Percentiles rank a stretch among this genome's conserved stretches.
Conservation (phyloP, 2,888 invertebrate genomes). For the Plusia festucae region DNA sequence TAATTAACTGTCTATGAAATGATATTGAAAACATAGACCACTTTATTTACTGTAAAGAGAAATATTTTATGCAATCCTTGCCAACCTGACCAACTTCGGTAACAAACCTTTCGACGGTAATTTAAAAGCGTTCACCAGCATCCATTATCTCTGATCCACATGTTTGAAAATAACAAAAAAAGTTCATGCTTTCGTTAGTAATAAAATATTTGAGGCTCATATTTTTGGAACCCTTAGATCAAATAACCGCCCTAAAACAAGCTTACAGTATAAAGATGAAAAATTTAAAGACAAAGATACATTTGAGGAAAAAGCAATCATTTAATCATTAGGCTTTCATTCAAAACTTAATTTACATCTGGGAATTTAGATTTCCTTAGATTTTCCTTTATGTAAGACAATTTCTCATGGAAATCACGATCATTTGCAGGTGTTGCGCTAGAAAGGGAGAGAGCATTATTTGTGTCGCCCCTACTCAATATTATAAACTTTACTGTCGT, state of each 20-base stretch:
- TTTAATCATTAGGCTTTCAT: neutral
- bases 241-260: neutral
- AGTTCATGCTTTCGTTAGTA: neutral
- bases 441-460: slow-evolving; percentile 46
- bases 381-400: slow-evolving; percentile 4
- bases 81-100: neutral
- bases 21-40: neutral
- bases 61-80: neutral
- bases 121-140: slow-evolving; percentile 6
- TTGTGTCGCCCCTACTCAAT: slow-evolving; percentile 58
- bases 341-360: slow-evolving; percentile 7
- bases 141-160: neutral
- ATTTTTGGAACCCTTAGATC: neutral
- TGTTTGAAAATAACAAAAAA: neutral
- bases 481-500: slow-evolving; percentile 71
- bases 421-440: slow-evolving; percentile 52
- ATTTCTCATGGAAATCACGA: slow-evolving; percentile 34
- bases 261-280: neutral
- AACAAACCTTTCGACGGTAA: slow-evolving; percentile 6
- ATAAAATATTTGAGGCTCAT: neutral
- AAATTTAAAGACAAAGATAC: neutral
- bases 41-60: neutral
- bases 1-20: neutral
- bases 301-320: neutral
- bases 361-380: slow-evolving; percentile 17